Base-by-base conservation (phyloP, 2,113 vertebrate species). In the Cichladusa arquata region DNA sequence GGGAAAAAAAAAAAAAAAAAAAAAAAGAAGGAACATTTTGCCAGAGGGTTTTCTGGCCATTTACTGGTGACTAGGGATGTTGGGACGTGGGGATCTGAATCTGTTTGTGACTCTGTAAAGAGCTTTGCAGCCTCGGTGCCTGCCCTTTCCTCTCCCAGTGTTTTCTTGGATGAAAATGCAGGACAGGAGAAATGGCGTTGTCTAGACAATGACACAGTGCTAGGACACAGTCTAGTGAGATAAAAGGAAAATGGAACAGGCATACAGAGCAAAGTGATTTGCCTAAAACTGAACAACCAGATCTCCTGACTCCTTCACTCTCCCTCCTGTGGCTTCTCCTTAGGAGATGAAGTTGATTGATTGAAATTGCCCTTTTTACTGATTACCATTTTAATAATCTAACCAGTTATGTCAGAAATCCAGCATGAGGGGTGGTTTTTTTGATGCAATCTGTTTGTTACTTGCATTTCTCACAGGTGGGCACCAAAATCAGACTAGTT, bases 361-460 rank as follows among this genome's bases (percentile, higher is more conserved):
- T 91, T 95, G 93, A 94, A 96, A 97, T 93, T 96, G 95, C 92
- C 92, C 91, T 95, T 96, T 95, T 95, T 95, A 71, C 95, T 95
- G 96, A 97, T 96, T 96, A 93, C 92, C 92, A 87, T 95, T 95
- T 94, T 96, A 96, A 96, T 96, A 94, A 94, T 96, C 92, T 95
- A 93, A 88, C 92, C 80, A 96, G 91, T 86, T 94, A 88, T 78
- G 82, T 88, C 80, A 97, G 91, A 95, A 93, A 96, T 95, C 72
- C 86, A 93, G 88, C 76, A 16, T 33, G 67, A 93, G 48, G 38
- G 20, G 28, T 84, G 33, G 1, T 5, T 19, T 70, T 92, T 84
- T 65, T 83, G 28, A 62, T 92, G 69, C 73, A 94, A 24, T 96
- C 69, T 96, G 87, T 93, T 96, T 95, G 88, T 93, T 90, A 86